A percentile compares a stretch with the other conserved stretches of the same genome.
These are phyloP conservation scores for Drosophila ercepeae DNA, from an alignment of 1,140 invertebrate species.

Conservation along the genomic window DNA sequence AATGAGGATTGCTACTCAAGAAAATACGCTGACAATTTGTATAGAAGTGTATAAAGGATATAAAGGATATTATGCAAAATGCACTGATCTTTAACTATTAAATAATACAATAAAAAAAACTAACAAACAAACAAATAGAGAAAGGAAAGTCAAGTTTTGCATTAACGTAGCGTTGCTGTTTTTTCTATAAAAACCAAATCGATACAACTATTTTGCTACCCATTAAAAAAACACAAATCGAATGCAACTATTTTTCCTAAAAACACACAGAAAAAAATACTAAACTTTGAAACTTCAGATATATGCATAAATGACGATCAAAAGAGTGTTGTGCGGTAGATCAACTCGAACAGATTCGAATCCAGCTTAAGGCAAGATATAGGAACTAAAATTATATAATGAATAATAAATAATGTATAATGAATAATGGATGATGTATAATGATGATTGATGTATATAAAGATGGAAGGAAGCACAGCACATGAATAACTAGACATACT, in stretches of 20 bases:
- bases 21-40: constrained; percentile 51
- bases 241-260: constrained; percentile 65
- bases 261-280: constrained; percentile 11
- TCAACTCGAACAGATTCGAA: constrained; percentile 17
- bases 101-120: too few species aligned
- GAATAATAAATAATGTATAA: background rate
- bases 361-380: constrained; percentile 1
- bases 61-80: constrained; percentile 53
- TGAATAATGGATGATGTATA: background rate
- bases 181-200: constrained; percentile 43
- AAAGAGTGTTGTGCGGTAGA: constrained; percentile 59
- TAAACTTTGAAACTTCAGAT: constrained; percentile 45
- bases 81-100: constrained; percentile 58
- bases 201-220: constrained; percentile 65
- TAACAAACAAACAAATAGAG: constrained; percentile 22
- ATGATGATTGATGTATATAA: constrained; percentile 45
- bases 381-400: background rate
- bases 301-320: constrained; percentile 70
- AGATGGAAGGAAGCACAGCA: constrained; percentile 26
- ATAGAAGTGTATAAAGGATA: constrained; percentile 53
- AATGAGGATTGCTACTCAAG: constrained; percentile 42
- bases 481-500: constrained; percentile 14
- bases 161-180: constrained; percentile 59
- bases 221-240: constrained; percentile 13
- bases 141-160: constrained; percentile 33